Evolutionary conservation across 2,888 invertebrate genomes (phyloP).

Genomic region (Amiota minor): DNA sequence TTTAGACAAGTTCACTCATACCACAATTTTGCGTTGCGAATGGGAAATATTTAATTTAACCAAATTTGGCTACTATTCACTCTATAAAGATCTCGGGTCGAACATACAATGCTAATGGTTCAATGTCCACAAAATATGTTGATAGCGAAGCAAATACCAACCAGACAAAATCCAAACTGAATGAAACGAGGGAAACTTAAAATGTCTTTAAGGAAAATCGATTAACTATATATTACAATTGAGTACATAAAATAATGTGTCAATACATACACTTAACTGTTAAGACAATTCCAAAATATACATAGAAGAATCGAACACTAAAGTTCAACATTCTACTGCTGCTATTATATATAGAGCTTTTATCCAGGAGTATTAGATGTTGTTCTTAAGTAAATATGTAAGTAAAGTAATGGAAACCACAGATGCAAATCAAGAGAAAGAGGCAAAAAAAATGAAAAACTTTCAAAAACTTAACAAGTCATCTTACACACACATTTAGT

Average conservation of each 20-base stretch:
- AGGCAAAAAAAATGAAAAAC: slow-evolving; percentile 28
- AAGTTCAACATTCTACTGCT: too few species aligned
- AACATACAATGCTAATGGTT: slow-evolving; percentile 69
- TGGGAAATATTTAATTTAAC: slow-evolving; percentile 61
- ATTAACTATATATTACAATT: too few species aligned
- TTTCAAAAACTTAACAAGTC: slow-evolving; percentile 29
- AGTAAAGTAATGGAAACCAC: slow-evolving; percentile 68
- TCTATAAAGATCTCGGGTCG: slow-evolving; percentile 26
- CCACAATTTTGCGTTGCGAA: too few species aligned
- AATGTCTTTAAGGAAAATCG: too few species aligned
- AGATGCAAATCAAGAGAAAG: slow-evolving; percentile 69
- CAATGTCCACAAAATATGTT: slow-evolving; percentile 59
- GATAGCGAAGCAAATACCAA: slow-evolving; percentile 25
- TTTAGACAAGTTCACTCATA: too few species aligned
- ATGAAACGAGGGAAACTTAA: too few species aligned
- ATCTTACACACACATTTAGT: neutral
- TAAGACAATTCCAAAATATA: too few species aligned
- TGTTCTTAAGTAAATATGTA: neutral
- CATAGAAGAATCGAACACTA: too few species aligned
- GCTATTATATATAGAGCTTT: too few species aligned
- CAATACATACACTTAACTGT: too few species aligned
- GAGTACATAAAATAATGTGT: too few species aligned
- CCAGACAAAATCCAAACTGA: too few species aligned
- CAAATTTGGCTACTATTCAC: slow-evolving; percentile 67
- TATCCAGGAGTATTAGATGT: neutral